A percentile compares a stretch with the other conserved stretches of the same genome.
Evolutionary conservation across 2,113 vertebrate genomes (phyloP).

Genomic region (Onychorhynchus coronatus): DNA sequence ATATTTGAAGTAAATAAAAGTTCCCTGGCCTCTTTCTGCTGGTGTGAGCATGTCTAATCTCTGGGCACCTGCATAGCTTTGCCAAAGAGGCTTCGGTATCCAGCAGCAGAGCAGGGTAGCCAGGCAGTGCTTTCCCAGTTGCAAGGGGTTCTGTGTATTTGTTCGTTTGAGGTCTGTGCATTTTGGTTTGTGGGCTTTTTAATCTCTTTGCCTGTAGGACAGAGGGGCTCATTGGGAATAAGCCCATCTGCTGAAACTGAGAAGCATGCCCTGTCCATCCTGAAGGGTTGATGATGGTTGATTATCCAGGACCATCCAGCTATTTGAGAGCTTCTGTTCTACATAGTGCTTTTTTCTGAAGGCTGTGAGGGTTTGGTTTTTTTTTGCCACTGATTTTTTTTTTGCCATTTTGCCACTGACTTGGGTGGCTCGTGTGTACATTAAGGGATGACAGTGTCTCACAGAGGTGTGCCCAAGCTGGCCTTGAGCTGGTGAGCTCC

Average conservation of each 20-base stretch:
- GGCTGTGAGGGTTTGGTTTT: background rate
- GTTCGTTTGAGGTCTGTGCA: background rate
- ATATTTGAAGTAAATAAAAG: background rate
- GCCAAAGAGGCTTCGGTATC: background rate
- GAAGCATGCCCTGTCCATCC: background rate
- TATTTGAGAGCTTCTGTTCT: background rate
- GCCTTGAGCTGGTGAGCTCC: rapidly evolving
- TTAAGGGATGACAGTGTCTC: background rate
- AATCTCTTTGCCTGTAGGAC: background rate
- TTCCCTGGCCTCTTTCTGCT: background rate
- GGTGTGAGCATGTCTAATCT: background rate
- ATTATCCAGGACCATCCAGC: background rate
- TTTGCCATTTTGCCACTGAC: background rate
- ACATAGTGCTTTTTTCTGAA: background rate
- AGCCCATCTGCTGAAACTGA: background rate
- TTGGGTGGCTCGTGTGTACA: background rate
- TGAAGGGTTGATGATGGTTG: background rate
- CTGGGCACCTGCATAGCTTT: background rate
- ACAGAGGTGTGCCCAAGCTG: background rate
- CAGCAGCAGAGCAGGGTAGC: background rate
- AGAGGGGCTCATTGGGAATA: background rate
- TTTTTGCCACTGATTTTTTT: too few species aligned
- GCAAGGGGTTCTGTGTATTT: background rate
- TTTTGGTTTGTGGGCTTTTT: background rate
- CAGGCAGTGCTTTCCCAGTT: background rate